Conservation (phyloP, 2,888 invertebrate species). For the Eustalomyia histrio region DNA sequence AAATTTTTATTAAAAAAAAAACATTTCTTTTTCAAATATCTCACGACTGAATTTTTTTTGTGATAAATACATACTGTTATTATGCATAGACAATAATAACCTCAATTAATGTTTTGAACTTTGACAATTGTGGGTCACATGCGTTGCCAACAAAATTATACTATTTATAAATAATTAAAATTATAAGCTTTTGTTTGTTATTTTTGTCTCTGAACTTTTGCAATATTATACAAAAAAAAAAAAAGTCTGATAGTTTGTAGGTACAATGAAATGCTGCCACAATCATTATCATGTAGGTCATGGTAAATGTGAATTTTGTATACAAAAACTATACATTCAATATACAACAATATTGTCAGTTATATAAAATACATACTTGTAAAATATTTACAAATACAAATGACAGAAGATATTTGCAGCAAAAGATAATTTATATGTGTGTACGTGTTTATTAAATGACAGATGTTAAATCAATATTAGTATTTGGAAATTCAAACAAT, state of each 20-base stretch:
- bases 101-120: slow-evolving; percentile 6
- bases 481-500: too few relatives aligned
- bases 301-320: slow-evolving; percentile 26
- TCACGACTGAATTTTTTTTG: too few relatives aligned
- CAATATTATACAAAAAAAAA: background rate
- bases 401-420: slow-evolving; percentile 6
- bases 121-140: background rate
- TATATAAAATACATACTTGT: background rate
- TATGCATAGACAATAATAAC: background rate
- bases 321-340: background rate
- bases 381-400: background rate
- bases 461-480: too few relatives aligned
- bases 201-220: background rate
- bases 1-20: too few relatives aligned
- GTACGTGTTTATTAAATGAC: too few relatives aligned
- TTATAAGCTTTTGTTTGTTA: too few relatives aligned
- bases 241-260: slow-evolving; percentile 19
- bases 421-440: background rate
- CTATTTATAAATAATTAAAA: background rate
- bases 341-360: background rate
- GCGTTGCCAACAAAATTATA: background rate
- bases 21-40: too few relatives aligned
- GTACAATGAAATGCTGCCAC: too few relatives aligned
- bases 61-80: too few relatives aligned
- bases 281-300: slow-evolving; percentile 35